Evolutionary conservation across 2,113 vertebrate genomes (phyloP).

Genomic region (Calypte anna): DNA sequence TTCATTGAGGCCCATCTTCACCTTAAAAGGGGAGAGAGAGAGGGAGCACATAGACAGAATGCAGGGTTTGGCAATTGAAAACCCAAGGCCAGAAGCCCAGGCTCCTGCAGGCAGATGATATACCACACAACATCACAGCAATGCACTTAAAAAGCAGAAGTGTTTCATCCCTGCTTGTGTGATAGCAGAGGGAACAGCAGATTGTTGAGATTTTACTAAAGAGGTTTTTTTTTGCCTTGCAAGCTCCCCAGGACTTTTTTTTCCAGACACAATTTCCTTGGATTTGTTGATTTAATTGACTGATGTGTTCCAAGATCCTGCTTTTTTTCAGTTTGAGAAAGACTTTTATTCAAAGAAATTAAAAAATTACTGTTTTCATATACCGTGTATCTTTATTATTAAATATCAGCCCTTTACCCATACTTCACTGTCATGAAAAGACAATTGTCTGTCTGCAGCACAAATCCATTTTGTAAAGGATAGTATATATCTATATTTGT

Average conservation of each 20-base stretch:
- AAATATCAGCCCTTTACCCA: neutral
- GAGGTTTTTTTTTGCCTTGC: too few species aligned
- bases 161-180: neutral
- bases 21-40: neutral
- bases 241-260: neutral
- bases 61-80: neutral
- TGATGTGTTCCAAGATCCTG: neutral
- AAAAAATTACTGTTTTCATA: neutral
- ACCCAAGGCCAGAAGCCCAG: neutral
- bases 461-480: neutral
- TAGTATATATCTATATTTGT: neutral
- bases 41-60: rapidly evolving
- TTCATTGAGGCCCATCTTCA: neutral
- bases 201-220: neutral
- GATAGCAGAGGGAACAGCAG: neutral
- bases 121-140: neutral
- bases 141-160: neutral
- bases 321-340: neutral
- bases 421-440: neutral
- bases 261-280: neutral
- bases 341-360: neutral
- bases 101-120: neutral
- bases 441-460: neutral
- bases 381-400: neutral
- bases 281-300: neutral